Percentiles rank a stretch among this genome's conserved stretches.
Evolutionary conservation across 2,113 vertebrate genomes (phyloP).

Genomic region (Gallinago paraguaiae): DNA sequence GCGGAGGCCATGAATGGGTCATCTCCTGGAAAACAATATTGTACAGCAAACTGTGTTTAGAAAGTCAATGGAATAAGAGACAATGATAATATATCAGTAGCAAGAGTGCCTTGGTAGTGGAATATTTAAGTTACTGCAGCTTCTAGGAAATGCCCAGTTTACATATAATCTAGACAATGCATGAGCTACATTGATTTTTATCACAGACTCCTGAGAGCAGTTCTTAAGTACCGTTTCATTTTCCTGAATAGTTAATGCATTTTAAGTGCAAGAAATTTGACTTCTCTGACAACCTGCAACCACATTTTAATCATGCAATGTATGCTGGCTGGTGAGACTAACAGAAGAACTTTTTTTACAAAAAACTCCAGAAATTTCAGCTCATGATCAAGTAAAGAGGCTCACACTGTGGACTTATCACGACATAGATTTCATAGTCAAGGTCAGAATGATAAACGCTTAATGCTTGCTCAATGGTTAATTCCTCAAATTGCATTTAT

Average conservation of each 20-base stretch:
- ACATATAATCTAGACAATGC: constrained; percentile 9
- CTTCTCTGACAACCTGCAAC: not conserved
- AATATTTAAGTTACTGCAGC: not conserved
- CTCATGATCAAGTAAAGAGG: not conserved
- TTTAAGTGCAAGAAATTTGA: constrained; percentile 19
- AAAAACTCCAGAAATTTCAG: not conserved
- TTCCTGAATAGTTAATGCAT: not conserved
- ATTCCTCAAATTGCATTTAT: constrained; percentile 4
- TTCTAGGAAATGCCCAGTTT: constrained; percentile 18
- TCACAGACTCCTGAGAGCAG: not conserved
- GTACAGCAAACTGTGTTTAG: constrained; percentile 20
- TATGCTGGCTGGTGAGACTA: not conserved
- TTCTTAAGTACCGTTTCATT: not conserved
- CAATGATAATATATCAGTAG: not conserved
- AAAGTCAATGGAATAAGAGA: not conserved
- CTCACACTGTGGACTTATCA: not conserved
- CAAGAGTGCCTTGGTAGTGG: not conserved
- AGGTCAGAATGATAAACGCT: not conserved
- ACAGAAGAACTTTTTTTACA: not conserved
- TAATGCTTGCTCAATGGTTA: not conserved
- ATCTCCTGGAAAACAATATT: constrained; percentile 81
- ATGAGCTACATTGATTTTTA: constrained; percentile 5
- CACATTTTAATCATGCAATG: not conserved
- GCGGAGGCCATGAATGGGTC: constrained; percentile 90
- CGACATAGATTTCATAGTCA: not conserved